Evolutionary conservation across 2,113 vertebrate genomes (phyloP).

Genomic region (Oryzias curvinotus): DNA sequence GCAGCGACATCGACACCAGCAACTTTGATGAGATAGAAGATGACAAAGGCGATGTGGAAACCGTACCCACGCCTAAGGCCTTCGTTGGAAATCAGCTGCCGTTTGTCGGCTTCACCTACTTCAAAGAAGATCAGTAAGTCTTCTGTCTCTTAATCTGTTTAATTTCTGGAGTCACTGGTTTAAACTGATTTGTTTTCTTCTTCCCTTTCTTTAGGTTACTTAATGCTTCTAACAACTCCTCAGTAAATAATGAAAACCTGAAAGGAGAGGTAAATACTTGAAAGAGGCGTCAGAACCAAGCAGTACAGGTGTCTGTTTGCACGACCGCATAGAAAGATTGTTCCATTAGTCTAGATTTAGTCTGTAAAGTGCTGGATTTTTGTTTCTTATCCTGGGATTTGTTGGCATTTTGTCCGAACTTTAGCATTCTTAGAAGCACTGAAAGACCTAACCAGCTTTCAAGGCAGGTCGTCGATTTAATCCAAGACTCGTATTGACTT

Average conservation of each 20-base stretch:
- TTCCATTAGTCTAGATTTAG: constrained; percentile 18
- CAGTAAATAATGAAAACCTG: constrained; percentile 82
- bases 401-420: constrained; percentile 48
- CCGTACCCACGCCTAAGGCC: constrained; percentile 94
- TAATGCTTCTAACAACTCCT: constrained; percentile 82
- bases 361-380: constrained; percentile 36
- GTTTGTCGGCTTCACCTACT: constrained; percentile 98
- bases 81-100: constrained; percentile 98
- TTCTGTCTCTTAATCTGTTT: neutral
- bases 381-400: constrained; percentile 46
- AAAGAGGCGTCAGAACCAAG: constrained; percentile 2
- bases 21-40: constrained; percentile 99
- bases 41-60: constrained; percentile 95
- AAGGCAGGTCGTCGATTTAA: constrained; percentile 30
- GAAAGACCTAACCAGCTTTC: constrained; percentile 49
- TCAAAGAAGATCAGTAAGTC: constrained; percentile 95
- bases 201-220: constrained; percentile 82
- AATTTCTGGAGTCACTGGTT: neutral
- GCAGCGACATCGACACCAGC: constrained; percentile 97
- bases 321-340: constrained; percentile 16
- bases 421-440: constrained; percentile 43
- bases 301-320: constrained; percentile 15
- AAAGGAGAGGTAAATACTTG: constrained; percentile 86
- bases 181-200: constrained; percentile 18
- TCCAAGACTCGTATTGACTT: constrained; percentile 33